Conservation (phyloP, 2,797 vertebrate species). For the Allobates femoralis region DNA sequence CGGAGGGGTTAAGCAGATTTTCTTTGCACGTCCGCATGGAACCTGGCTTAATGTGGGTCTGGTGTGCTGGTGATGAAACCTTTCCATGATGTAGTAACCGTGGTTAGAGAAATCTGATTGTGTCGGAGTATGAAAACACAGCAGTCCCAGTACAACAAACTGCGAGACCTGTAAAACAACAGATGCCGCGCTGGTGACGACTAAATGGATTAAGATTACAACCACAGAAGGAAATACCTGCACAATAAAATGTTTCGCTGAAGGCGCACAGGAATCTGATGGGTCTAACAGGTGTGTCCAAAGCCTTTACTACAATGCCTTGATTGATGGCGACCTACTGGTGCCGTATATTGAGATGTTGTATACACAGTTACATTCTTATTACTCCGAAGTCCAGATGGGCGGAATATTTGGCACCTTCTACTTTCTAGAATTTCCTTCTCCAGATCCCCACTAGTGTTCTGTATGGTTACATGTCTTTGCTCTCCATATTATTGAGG, state of each 20-base stretch:
- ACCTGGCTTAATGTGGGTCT: conserved; percentile 45
- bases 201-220: conserved; percentile 54
- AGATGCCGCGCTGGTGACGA: conserved; percentile 55
- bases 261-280: conserved; percentile 33
- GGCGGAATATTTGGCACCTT: background rate
- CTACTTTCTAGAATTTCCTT: background rate
- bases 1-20: conserved; percentile 16
- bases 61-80: conserved; percentile 38
- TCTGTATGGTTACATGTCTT: background rate
- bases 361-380: background rate
- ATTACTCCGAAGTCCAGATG: background rate
- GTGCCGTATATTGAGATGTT: background rate
- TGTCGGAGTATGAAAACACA: conserved; percentile 28
- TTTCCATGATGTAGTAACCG: conserved; percentile 56
- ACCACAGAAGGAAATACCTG: conserved; percentile 61
- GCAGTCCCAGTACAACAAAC: conserved; percentile 54
- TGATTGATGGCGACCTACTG: background rate
- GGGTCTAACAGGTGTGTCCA: conserved; percentile 49
- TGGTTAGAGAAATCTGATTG: conserved; percentile 39
- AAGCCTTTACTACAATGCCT: background rate
- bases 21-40: conserved; percentile 9
- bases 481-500: background rate
- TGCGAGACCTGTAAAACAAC: conserved; percentile 56
- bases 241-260: conserved; percentile 46
- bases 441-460: background rate